These are phyloP conservation scores for Spinibarbus caldwelli DNA, from an alignment of 2,797 vertebrate genomes.

Conservation along the genomic window DNA sequence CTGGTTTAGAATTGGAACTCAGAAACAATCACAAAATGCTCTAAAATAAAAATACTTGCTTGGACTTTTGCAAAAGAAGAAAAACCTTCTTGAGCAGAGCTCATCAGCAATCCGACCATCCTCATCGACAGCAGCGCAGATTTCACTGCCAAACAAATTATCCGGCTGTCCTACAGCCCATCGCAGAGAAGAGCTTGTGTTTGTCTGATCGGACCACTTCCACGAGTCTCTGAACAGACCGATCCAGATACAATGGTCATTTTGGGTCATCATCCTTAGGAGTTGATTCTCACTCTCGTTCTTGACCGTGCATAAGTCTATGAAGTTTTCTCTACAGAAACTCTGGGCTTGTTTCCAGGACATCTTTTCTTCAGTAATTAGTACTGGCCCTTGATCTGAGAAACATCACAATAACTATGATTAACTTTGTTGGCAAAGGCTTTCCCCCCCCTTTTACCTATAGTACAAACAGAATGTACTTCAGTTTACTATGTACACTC, in stretches of 20 bases:
- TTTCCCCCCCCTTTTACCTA: too few relatives aligned
- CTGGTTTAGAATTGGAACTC: not conserved
- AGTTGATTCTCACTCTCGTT: rapidly evolving
- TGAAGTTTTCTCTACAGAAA: constrained; percentile 32
- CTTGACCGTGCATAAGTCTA: constrained; percentile 62
- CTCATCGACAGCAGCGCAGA: not conserved
- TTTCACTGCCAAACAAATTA: not conserved
- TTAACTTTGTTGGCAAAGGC: not conserved
- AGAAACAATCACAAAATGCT: not conserved
- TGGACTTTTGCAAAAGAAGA: not conserved
- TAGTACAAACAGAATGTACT: too few relatives aligned
- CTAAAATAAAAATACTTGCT: not conserved
- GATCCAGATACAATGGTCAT: not conserved
- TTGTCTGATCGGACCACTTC: not conserved
- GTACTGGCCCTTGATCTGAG: not conserved
- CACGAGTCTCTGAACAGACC: constrained; percentile 3
- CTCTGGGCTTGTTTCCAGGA: not conserved
- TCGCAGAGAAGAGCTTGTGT: not conserved
- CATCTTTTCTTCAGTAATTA: not conserved
- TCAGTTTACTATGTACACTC: too few relatives aligned
- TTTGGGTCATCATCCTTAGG: not conserved
- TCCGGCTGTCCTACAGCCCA: not conserved
- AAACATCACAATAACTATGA: not conserved
- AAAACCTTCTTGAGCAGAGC: not conserved
- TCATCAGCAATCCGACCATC: not conserved